Conservation (phyloP, 2,113 vertebrate genomes). For the Cephalopholis sonnerati region DNA sequence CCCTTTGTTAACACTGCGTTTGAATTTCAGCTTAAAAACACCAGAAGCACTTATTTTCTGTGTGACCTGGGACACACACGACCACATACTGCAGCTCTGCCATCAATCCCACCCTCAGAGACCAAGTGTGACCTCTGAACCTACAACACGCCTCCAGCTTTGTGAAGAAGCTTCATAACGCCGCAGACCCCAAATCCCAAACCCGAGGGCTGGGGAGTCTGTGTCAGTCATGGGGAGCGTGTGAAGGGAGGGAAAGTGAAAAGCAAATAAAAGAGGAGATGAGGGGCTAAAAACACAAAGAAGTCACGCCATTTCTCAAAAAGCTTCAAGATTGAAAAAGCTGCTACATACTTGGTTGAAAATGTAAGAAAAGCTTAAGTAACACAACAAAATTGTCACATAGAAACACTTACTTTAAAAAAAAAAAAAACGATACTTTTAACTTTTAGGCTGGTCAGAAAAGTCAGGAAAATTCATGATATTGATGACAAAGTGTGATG, state of each 20-base stretch:
- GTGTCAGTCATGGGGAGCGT: slow-evolving; percentile 24
- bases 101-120: slow-evolving; percentile 21
- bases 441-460: not conserved
- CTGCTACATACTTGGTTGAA: not conserved
- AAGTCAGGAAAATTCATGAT: too few relatives aligned
- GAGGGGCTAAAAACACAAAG: not conserved
- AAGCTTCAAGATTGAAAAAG: not conserved
- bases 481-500: too few relatives aligned
- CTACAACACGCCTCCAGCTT: slow-evolving; percentile 16
- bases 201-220: not conserved
- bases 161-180: slow-evolving; percentile 41
- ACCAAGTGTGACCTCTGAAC: slow-evolving; percentile 49
- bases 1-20: slow-evolving; percentile 52
- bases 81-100: not conserved
- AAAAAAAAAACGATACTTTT: too few relatives aligned
- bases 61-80: slow-evolving; percentile 17
- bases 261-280: not conserved
- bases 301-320: not conserved
- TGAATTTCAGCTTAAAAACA: slow-evolving; percentile 58
- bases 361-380: not conserved
- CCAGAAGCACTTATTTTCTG: slow-evolving; percentile 34
- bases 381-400: not conserved
- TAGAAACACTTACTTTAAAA: not conserved
- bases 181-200: not conserved
- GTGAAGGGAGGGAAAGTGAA: slow-evolving; percentile 5